Percentiles rank a stretch among this genome's conserved stretches.
These are phyloP conservation scores for Sylvia atricapilla DNA, from an alignment of 2,113 vertebrate species.

Conservation along the genomic window DNA sequence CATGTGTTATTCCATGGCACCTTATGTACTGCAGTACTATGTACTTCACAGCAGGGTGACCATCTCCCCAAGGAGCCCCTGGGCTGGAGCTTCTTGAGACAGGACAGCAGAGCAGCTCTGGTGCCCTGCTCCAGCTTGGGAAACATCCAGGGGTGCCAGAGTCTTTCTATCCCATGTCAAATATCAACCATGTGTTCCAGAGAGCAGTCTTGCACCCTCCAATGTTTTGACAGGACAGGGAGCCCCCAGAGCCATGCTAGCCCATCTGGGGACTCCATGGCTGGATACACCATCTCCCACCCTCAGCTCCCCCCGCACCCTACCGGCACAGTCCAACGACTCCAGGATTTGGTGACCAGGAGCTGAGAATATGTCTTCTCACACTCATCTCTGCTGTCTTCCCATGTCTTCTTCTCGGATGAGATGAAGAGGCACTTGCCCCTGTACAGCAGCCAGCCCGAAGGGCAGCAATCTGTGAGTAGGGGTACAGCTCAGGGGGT, in stretches of 20 bases:
- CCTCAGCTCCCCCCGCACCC: background rate
- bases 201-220: background rate
- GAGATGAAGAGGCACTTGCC: slow-evolving; percentile 55
- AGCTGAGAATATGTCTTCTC: slow-evolving; percentile 45
- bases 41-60: background rate
- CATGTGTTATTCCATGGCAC: background rate
- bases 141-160: background rate
- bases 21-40: fast-evolving
- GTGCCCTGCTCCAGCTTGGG: background rate
- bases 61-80: background rate
- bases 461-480: slow-evolving; percentile 47
- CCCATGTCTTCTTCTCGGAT: slow-evolving; percentile 47
- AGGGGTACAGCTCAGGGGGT: background rate
- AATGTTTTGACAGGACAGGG: background rate
- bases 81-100: background rate
- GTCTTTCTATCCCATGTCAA: background rate
- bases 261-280: too few relatives aligned
- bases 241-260: fast-evolving
- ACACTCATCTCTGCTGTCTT: slow-evolving; percentile 38
- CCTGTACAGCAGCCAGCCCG: slow-evolving; percentile 40
- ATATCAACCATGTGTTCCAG: background rate
- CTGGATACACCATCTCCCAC: background rate
- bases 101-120: background rate
- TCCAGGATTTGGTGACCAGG: slow-evolving; percentile 54
- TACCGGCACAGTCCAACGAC: slow-evolving; percentile 58